Percentiles rank a stretch among this genome's conserved stretches.
phyloP scores from a whole-genome alignment of 2,797 vertebrate species.

The Schizopygopsis pylzovi region DNA sequence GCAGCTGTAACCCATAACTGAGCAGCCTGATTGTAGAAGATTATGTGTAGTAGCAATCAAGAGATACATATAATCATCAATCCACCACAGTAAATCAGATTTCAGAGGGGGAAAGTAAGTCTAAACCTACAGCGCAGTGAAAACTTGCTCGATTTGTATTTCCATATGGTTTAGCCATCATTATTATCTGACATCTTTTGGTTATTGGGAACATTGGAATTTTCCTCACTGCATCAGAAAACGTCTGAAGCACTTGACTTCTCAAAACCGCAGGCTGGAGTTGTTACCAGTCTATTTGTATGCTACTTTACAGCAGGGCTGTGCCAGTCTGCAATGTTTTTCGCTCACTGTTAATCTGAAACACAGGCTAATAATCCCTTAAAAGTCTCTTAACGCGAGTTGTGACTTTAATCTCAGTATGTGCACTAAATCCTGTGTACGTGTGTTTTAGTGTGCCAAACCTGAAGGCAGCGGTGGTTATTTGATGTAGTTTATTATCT shows the following conservation, averaged over 20 bases:
- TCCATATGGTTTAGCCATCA: slow-evolving; percentile 40
- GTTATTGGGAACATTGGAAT: slow-evolving; percentile 34
- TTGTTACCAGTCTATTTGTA: slow-evolving; percentile 34
- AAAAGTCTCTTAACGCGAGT: not conserved
- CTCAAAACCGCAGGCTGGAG: slow-evolving; percentile 51
- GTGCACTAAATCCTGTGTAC: not conserved
- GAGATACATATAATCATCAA: slow-evolving; percentile 7
- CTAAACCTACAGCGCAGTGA: not conserved
- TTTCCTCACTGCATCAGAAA: slow-evolving; percentile 42
- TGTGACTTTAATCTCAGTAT: not conserved
- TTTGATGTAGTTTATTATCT: slow-evolving; percentile 30
- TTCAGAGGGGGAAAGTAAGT: not conserved
- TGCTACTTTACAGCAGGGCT: slow-evolving; percentile 23
- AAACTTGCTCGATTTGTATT: not conserved
- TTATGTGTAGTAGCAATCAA: not conserved
- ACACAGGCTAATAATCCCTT: not conserved
- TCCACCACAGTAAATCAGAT: not conserved
- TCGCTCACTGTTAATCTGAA: not conserved
- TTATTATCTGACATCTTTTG: slow-evolving; percentile 25
- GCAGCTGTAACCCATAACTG: not conserved
- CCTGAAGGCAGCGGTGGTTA: not conserved
- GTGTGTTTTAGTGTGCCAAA: not conserved
- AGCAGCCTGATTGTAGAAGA: not conserved
- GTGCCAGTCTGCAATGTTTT: not conserved
- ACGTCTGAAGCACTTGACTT: not conserved